Evolutionary conservation across 2,797 vertebrate genomes (phyloP), one percentile per base, ranked within the genome.

Genomic region (Denticeps clupeoides): DNA sequence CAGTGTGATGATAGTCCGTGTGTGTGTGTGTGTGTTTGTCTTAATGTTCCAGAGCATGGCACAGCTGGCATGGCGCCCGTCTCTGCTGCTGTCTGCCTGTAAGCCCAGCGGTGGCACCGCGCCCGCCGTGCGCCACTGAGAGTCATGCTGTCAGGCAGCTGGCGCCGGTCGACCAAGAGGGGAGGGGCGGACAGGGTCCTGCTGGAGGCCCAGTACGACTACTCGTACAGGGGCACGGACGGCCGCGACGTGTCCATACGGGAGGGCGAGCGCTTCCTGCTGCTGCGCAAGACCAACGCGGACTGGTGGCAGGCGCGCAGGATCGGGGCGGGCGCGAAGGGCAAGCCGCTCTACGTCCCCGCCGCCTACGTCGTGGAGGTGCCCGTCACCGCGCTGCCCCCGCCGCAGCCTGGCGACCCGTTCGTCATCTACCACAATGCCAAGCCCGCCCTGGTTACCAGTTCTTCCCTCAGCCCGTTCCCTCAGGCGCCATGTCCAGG

Each of bases 261-360:
- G 2, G 87, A 93, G 60, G 92, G 91, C 0, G 90, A 96, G 21
- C 75, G 79, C 3, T 89, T 96, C 49, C 63, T 87, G 53, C 82
- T 93, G 16, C 77, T 96, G 51, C 83, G 71, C 56, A 93, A 89
- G 65, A 82, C 87, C 31, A 94, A 89, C 7, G 49, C 64, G 2
- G 90, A 93, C 72, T 93, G 92, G 90, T 95, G 91, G 92, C 84
- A 92, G 77, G 90, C 86, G 25, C 78, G 83, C 21, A 71, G 81
- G 59, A 78, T 89, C 1, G 80, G 82, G 0, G 79, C 81, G 2
- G 71, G 79, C 48, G 73, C 64, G 26, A 83, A 80, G 59, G 78
- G 80, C 35, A 78, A 78, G 55, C 87, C 90, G 3, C 41, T 96
- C 64, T 91, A 90, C 9, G 84, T 92, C 1, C 91, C 92, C 0